Conservation (phyloP, 2,888 invertebrate genomes). For the Phania funesta region DNA sequence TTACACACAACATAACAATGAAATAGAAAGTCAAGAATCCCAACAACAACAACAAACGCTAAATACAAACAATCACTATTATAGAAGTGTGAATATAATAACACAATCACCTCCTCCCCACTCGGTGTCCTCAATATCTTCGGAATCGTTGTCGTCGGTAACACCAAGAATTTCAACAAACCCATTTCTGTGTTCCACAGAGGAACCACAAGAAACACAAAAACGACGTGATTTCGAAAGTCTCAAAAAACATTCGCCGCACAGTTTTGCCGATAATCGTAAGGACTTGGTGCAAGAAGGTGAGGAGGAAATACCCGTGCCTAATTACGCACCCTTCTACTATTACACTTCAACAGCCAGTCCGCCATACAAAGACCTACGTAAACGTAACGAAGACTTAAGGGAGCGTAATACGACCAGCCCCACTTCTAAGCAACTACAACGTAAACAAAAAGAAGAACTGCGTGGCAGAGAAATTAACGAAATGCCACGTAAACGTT, state of each 20-base stretch:
- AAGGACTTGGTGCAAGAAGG: background rate
- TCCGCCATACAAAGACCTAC: slow-evolving; percentile 53
- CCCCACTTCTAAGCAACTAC: slow-evolving; percentile 38
- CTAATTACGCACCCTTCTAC: slow-evolving; percentile 74
- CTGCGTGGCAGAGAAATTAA: slow-evolving; percentile 40
- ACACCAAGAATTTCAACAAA: slow-evolving; percentile 80
- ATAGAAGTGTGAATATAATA: slow-evolving; percentile 75
- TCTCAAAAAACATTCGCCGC: slow-evolving; percentile 18
- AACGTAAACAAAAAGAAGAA: slow-evolving; percentile 58
- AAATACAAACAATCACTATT: slow-evolving; percentile 70
- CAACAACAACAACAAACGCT: slow-evolving; percentile 40
- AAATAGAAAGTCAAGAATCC: slow-evolving; percentile 25
- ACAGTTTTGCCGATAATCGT: background rate
- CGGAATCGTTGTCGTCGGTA: slow-evolving; percentile 79
- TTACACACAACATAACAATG: slow-evolving; percentile 32
- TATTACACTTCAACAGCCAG: slow-evolving; percentile 72
- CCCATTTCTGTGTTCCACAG: slow-evolving; percentile 76
- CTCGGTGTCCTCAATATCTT: slow-evolving; percentile 78
- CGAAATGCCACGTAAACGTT: slow-evolving; percentile 78
- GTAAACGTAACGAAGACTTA: slow-evolving; percentile 50
- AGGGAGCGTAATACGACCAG: slow-evolving; percentile 26
- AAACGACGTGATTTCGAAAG: slow-evolving; percentile 50
- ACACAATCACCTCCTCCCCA: slow-evolving; percentile 78
- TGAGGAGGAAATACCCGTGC: slow-evolving; percentile 70
- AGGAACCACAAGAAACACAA: slow-evolving; percentile 36